phyloP scores from a whole-genome alignment of 2,113 vertebrate species.

The Bagarius yarrelli region DNA sequence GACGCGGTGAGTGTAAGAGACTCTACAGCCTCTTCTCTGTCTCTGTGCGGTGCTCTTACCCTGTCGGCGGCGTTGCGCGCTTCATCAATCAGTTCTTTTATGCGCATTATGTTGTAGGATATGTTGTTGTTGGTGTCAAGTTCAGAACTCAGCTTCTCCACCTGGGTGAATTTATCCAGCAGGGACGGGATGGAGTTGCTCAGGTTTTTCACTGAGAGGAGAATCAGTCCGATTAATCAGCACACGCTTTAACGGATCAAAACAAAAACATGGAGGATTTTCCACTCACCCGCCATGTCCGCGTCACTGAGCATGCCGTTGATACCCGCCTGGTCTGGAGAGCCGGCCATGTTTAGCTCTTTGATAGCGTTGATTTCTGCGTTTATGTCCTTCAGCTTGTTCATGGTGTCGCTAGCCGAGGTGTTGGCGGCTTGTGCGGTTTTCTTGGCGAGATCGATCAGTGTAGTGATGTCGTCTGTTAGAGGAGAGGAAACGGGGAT shows the following conservation, averaged over 20 bases:
- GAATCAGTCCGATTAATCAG: neutral
- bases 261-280: neutral
- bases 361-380: conserved; percentile 66
- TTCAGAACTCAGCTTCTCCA: conserved; percentile 81
- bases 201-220: conserved; percentile 79
- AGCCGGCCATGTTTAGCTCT: conserved; percentile 65
- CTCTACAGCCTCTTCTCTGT: neutral
- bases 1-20: too few species aligned
- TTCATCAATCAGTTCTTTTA: conserved; percentile 90
- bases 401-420: conserved; percentile 70
- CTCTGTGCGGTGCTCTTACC: conserved; percentile 63
- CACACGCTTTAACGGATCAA: neutral
- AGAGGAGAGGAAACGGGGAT: neutral
- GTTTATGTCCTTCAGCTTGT: conserved; percentile 75
- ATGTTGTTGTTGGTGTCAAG: conserved; percentile 79
- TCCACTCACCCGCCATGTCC: conserved; percentile 63
- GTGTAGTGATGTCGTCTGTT: conserved; percentile 74
- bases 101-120: conserved; percentile 83
- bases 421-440: conserved; percentile 69
- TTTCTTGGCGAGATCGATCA: conserved; percentile 75
- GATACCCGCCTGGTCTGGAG: conserved; percentile 55
- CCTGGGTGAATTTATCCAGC: conserved; percentile 78
- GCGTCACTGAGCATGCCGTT: conserved; percentile 60
- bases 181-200: conserved; percentile 79
- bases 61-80: conserved; percentile 91